These are phyloP conservation scores for Helostoma temminkii DNA, from an alignment of 2,797 vertebrate genomes.

Conservation along the genomic window DNA sequence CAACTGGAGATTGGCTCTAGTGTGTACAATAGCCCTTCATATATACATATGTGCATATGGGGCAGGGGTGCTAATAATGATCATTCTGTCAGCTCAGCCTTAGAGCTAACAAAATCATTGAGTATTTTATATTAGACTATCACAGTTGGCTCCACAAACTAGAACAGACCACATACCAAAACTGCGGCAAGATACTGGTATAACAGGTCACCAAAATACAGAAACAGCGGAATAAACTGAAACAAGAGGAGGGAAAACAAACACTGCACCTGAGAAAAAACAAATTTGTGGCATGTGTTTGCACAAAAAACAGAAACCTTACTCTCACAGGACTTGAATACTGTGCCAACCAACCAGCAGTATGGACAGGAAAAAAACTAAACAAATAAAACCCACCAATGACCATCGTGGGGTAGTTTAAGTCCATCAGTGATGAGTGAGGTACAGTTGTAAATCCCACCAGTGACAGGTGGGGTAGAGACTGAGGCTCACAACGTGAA, in stretches of 20 bases:
- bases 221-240: constrained; percentile 5
- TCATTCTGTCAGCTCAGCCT: neutral
- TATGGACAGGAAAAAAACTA: neutral
- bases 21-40: neutral
- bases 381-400: constrained; percentile 33
- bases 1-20: neutral
- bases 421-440: constrained; percentile 66
- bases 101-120: neutral
- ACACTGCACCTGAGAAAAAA: neutral
- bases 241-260: neutral
- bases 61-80: neutral
- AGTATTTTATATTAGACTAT: neutral
- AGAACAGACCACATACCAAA: neutral
- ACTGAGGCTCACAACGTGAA: constrained; percentile 57
- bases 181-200: neutral
- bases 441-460: constrained; percentile 55
- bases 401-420: constrained; percentile 56
- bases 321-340: constrained; percentile 9
- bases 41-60: neutral
- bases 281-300: neutral
- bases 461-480: constrained; percentile 55
- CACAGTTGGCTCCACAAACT: neutral
- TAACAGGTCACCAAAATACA: constrained; percentile 13
- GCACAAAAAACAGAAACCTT: constrained; percentile 1
- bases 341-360: constrained; percentile 12